Conservation (phyloP, 2,888 invertebrate genomes). For the Meiosimyza decipiens region DNA sequence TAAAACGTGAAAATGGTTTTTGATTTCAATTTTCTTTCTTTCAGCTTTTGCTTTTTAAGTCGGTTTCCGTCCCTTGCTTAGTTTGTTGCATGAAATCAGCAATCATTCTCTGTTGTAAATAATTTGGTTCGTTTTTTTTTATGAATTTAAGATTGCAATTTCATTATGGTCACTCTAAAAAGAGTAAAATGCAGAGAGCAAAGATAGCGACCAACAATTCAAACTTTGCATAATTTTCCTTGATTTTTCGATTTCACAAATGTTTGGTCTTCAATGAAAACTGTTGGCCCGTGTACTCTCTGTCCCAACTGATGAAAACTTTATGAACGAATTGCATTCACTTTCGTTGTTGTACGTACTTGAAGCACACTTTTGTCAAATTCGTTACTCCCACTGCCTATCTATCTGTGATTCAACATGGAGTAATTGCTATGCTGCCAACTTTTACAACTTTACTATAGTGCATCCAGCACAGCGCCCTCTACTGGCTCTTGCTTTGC, state of each 20-base stretch:
- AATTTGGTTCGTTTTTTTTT: neutral
- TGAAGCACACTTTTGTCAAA: conserved; percentile 16
- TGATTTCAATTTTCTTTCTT: too few relatives aligned
- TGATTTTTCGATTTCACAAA: neutral
- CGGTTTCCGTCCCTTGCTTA: too few relatives aligned
- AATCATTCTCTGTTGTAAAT: neutral
- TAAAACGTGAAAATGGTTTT: neutral
- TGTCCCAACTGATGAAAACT: neutral
- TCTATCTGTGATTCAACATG: neutral
- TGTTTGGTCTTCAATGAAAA: neutral
- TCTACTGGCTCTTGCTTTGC: neutral
- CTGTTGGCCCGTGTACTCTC: neutral
- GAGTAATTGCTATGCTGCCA: conserved; percentile 35
- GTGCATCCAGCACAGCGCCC: neutral
- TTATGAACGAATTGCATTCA: neutral
- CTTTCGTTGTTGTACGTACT: neutral
- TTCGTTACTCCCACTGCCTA: neutral
- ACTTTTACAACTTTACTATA: conserved; percentile 20
- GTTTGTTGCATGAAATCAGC: neutral
- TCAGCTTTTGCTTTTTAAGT: too few relatives aligned
- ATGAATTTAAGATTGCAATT: neutral
- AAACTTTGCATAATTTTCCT: conserved; percentile 8
- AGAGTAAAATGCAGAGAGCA: too few relatives aligned
- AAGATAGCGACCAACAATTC: too few relatives aligned
- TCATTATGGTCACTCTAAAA: neutral